Base-by-base conservation (phyloP, 1,140 invertebrate species). In the Solenopsis invicta region DNA sequence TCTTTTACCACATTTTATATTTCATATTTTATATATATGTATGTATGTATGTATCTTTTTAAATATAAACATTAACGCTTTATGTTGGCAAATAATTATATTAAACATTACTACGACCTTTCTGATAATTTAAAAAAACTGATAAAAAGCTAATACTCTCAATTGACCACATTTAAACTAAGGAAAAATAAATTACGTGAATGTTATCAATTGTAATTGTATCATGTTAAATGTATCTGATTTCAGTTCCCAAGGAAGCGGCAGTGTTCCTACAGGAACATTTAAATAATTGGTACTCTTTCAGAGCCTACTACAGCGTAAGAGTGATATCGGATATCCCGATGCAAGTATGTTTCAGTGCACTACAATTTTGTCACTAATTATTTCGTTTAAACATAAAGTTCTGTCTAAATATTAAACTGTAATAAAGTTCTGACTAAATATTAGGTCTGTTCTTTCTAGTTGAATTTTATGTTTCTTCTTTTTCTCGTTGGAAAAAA, bases 271-370 rank as follows among this genome's bases (percentile, higher is more conserved):
- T 98, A 18, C 96, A 98, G 90, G 98, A 99, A 94, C 97, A 98
- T 95, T 95, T 98, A 24, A 99, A 99, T 93, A 98, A 98, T 91
- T 99, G 98, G 98, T 99, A 99, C 93, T 97, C 97, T n/a, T 94
- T 98, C 5, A 96, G 96, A 64, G 96, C 97, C 0, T 99, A 99
- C 93, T 98, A 98, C 89, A 94, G 97, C 16, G 97, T 98, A 4
- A 98, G 98, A 95, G 96, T 98, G 18, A 93, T 98, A 75, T 97
- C 98, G 0, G 98, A 99, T 94, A 93, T 99, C 88, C 98, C 98
- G 2, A 96, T 99, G 91, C 98, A 98, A 96, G 97, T 99, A 93
- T 93, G 92, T 72, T 78, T 78, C 21, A 21, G 24, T 29, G 41
- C n/a, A 37, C 29, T 50, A 54, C 48, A n/a, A 52, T 29, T 4